A percentile compares a stretch with the other conserved stretches of the same genome.
phyloP scores from a whole-genome alignment of 2,888 invertebrate genomes.

The Drosophila helvetica region DNA sequence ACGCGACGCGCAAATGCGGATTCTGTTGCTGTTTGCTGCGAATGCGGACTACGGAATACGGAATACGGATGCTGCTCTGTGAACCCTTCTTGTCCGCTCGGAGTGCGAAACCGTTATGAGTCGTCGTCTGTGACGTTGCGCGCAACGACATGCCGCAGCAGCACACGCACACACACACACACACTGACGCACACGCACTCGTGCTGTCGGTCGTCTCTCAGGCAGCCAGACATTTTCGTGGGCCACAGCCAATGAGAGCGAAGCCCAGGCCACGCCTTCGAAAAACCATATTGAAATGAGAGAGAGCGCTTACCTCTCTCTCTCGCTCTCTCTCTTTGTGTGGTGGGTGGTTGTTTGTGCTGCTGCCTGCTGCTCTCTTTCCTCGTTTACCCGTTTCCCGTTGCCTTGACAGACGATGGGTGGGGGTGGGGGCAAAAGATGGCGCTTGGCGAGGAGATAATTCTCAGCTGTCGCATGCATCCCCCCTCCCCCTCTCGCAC shows the following conservation, averaged over 20 bases:
- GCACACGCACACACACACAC: constrained; percentile 21
- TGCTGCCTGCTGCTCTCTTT: constrained; percentile 54
- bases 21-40: constrained; percentile 4
- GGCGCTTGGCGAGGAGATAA: constrained; percentile 52
- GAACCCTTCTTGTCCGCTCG: constrained; percentile 82
- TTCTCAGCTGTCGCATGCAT: constrained; percentile 35
- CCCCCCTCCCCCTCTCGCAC: background rate
- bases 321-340: constrained; percentile 23
- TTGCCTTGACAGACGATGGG: constrained; percentile 30
- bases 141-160: constrained; percentile 36
- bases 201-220: background rate
- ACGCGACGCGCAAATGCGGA: constrained; percentile 13
- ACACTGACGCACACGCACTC: constrained; percentile 7
- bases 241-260: constrained; percentile 42
- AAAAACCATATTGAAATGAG: background rate
- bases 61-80: constrained; percentile 16
- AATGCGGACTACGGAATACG: constrained; percentile 10
- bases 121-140: constrained; percentile 39
- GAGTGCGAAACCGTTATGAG: constrained; percentile 83
- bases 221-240: constrained; percentile 50
- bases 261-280: constrained; percentile 22
- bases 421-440: constrained; percentile 36
- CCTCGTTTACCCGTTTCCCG: constrained; percentile 40
- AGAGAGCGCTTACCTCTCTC: constrained; percentile 28
- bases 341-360: constrained; percentile 66